phyloP scores from a whole-genome alignment of 2,888 invertebrate species.

The Macroteleia sp. region DNA sequence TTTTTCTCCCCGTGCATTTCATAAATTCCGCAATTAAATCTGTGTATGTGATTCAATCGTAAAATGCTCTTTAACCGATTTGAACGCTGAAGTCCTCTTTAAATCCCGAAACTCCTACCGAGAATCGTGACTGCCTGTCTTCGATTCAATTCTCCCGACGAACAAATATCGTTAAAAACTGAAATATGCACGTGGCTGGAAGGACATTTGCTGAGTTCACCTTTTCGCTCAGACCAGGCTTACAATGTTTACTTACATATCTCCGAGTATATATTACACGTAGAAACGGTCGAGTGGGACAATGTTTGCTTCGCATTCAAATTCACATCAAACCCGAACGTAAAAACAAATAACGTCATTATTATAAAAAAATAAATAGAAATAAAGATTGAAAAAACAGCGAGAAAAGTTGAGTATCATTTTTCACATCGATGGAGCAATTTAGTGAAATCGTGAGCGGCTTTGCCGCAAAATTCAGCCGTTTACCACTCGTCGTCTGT shows the following conservation, averaged over 20 bases:
- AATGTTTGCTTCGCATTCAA: slow-evolving; percentile 70
- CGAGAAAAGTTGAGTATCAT: slow-evolving; percentile 7
- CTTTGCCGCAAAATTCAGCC: slow-evolving; percentile 46
- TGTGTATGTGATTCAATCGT: too few species aligned
- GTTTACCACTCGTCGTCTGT: slow-evolving; percentile 59
- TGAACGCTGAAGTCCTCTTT: too few species aligned
- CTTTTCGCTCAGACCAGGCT: slow-evolving; percentile 76
- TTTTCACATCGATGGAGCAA: slow-evolving; percentile 32
- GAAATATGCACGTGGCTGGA: slow-evolving; percentile 39
- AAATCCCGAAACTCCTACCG: too few species aligned
- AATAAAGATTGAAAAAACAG: too few species aligned
- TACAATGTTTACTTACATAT: slow-evolving; percentile 79
- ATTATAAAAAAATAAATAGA: slow-evolving; percentile 3
- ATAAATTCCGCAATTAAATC: too few species aligned
- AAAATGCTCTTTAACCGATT: too few species aligned
- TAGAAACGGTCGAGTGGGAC: slow-evolving; percentile 73
- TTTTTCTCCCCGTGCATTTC: too few species aligned
- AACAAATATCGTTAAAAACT: slow-evolving; percentile 55
- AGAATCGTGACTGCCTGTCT: too few species aligned
- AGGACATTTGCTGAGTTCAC: slow-evolving; percentile 77
- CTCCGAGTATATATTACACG: slow-evolving; percentile 74
- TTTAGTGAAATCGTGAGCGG: slow-evolving; percentile 4
- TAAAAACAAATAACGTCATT: slow-evolving; percentile 27
- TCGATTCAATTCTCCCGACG: slow-evolving; percentile 23
- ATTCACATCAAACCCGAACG: slow-evolving; percentile 24